A percentile compares a stretch with the other conserved stretches of the same genome.
These are phyloP conservation scores for Halcyon senegalensis DNA, from an alignment of 2,113 vertebrate species.

Conservation along the genomic window DNA sequence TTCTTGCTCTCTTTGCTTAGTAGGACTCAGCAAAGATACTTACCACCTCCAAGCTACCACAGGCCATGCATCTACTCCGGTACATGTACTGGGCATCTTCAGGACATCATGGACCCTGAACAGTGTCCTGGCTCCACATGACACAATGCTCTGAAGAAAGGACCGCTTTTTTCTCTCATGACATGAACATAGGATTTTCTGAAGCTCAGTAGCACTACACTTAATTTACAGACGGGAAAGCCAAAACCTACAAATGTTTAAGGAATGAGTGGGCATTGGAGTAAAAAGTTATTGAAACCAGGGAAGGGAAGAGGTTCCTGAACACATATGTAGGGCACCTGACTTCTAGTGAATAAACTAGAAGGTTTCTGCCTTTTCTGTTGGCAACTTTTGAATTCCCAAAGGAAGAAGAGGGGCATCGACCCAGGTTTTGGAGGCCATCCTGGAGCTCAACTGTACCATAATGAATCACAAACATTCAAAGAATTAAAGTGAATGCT, in stretches of 20 bases:
- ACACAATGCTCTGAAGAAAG: neutral
- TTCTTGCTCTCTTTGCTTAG: neutral
- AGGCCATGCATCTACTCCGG: neutral
- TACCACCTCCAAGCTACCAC: accelerated
- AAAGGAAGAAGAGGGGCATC: neutral
- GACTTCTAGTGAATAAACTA: neutral
- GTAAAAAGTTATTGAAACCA: neutral
- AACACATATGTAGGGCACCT: accelerated
- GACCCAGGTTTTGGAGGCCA: neutral
- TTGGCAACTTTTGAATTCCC: neutral
- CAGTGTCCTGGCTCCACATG: neutral
- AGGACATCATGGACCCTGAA: neutral
- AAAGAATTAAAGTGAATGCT: neutral
- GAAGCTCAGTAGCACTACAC: neutral
- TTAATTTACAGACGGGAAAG: neutral
- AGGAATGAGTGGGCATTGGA: neutral
- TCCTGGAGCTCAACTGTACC: neutral
- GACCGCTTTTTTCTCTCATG: neutral
- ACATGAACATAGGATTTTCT: neutral
- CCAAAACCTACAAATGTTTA: neutral
- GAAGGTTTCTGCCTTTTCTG: neutral
- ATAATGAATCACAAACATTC: neutral
- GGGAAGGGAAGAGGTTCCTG: neutral
- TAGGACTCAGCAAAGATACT: neutral
- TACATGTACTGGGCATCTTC: accelerated